Percentiles rank a stretch among this genome's conserved stretches.
These are phyloP conservation scores for Drosophila navojoa DNA, from an alignment of 1,140 invertebrate species.

Conservation along the genomic window DNA sequence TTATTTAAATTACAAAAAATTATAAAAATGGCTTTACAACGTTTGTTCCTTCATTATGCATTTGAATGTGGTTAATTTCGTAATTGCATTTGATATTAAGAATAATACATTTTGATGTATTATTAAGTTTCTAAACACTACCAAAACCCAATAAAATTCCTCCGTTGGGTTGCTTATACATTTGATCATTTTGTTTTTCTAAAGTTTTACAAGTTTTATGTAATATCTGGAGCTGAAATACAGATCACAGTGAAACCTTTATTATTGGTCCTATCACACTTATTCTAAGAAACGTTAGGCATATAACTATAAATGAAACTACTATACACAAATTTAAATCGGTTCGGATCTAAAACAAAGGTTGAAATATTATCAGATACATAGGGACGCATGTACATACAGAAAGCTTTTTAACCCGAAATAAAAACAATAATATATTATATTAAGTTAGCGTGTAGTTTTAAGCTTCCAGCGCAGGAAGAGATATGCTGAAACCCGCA, in stretches of 20 bases:
- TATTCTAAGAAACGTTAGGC: slow-evolving; percentile 19
- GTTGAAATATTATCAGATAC: slow-evolving; percentile 24
- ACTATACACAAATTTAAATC: slow-evolving; percentile 8
- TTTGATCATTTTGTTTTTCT: slow-evolving; percentile 11
- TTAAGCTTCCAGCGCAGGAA: slow-evolving; percentile 95
- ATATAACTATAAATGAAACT: slow-evolving; percentile 26
- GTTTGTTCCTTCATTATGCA: slow-evolving; percentile 4
- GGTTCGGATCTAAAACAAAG: slow-evolving; percentile 14
- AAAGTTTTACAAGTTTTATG: neutral
- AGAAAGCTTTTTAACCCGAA: slow-evolving; percentile 72
- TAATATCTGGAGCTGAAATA: slow-evolving; percentile 18
- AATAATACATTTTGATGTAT: neutral
- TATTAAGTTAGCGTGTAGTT: slow-evolving; percentile 87
- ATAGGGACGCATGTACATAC: slow-evolving; percentile 34
- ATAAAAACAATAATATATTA: slow-evolving; percentile 33
- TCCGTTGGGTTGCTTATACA: slow-evolving; percentile 4
- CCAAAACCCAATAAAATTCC: slow-evolving; percentile 2
- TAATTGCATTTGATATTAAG: slow-evolving; percentile 10
- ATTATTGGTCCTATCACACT: slow-evolving; percentile 24
- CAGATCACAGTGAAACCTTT: slow-evolving; percentile 24
- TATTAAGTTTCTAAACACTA: neutral
- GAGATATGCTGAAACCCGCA: slow-evolving; percentile 94
- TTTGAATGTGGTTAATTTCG: slow-evolving; percentile 3
- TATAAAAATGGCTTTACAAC: slow-evolving; percentile 24
- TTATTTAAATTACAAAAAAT: slow-evolving; percentile 6